phyloP scores from a whole-genome alignment of 2,888 invertebrate species.

The Acanthococcus lagerstroemiae region DNA sequence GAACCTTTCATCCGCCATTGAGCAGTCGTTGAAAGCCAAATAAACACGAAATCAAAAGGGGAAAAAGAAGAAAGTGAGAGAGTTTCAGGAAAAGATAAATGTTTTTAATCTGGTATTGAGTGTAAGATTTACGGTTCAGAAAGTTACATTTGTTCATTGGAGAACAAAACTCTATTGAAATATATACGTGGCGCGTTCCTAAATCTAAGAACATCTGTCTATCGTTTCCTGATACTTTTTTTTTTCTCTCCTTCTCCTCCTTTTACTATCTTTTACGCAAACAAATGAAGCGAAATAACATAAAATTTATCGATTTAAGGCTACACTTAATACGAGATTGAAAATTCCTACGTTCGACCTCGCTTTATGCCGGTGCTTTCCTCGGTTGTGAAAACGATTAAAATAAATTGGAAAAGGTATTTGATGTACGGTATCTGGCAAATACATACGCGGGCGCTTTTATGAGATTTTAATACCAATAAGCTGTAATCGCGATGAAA shows the following conservation, averaged over 20 bases:
- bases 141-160: conserved; percentile 28
- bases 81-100: conserved; percentile 17
- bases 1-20: conserved; percentile 19
- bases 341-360: conserved; percentile 2
- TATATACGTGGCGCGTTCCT: conserved; percentile 8
- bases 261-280: conserved; percentile 6
- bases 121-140: conserved; percentile 29
- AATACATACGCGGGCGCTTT: neutral
- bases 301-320: conserved; percentile 18
- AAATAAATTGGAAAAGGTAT: neutral
- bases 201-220: conserved; percentile 19
- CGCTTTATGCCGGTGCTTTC: neutral
- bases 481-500: neutral
- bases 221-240: conserved; percentile 7
- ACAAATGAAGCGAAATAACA: conserved; percentile 19
- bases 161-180: conserved; percentile 16
- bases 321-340: neutral
- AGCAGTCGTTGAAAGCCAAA: conserved; percentile 19
- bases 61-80: neutral
- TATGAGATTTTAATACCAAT: neutral
- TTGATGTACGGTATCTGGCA: neutral
- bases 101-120: conserved; percentile 31
- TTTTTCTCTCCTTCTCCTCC: neutral
- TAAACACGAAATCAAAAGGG: conserved; percentile 18
- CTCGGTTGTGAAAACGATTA: neutral